Evolutionary conservation across 2,888 invertebrate species (phyloP), one percentile per base, ranked within the genome.

Genomic region (Chymomyza amoena): DNA sequence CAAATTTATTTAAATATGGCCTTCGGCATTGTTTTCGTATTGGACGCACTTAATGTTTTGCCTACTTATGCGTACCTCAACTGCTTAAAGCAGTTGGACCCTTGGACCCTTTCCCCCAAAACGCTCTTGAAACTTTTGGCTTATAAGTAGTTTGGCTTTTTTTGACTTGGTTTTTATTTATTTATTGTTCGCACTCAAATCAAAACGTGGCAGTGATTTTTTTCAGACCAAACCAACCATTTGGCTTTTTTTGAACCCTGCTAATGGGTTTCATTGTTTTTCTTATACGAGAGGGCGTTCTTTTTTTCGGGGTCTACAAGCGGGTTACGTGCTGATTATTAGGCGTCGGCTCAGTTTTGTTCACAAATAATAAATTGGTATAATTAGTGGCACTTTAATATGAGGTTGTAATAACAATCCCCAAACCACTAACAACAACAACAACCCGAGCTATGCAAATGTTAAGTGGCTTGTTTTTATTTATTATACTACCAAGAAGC

Each of bases 361-460:
- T 70, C 67, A 73, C 75, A 73, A 79, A 79, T 70, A 75, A 81
- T 73, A 72, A 84, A 84, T 79, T 77, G 77, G 72, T 79, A 68
- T 81, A 81, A 81, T 81, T 81, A 84, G 82, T 70, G 73, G 66
- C 72, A 71, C 50, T 69, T 81, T 69, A 78, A 83, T 83, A 68
- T 32, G 69, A 66, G 67, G 73, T 72, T 69, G 59, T 75, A 69
- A 69, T 67, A 72, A 68, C 69, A 68, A 69, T 7, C 20, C 63
- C 65, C 63, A 65, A 61, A 59, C 45, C 36, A 59, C 57, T 15
- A n/a, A 13, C 39, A 10, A 51, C 56, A 1, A 25, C 25, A 25
- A 25, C 25, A 25, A 39, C n/a, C 25, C 6, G 36, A 13, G 16
- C 61, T 62, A 73, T 65, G 74, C 64, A 74, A 74, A 74, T 74